A percentile compares a stretch with the other conserved stretches of the same genome.
Evolutionary conservation across 2,888 invertebrate species (phyloP).

Genomic region (Gastracanthus pulcherrimus): DNA sequence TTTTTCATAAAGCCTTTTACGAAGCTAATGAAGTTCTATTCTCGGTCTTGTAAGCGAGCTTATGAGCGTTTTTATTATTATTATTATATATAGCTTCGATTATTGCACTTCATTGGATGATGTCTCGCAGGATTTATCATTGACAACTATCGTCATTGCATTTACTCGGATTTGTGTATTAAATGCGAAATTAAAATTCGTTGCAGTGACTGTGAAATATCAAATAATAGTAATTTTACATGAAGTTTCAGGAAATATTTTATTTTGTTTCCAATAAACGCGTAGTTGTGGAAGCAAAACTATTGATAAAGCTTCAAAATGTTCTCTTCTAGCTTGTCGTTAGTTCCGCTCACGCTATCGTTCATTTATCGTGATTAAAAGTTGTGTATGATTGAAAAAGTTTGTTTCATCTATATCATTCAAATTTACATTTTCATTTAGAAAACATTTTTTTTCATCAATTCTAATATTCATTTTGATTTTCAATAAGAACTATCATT

Average conservation of each 20-base stretch:
- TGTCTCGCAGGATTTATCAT: not conserved
- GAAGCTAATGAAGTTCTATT: conserved; percentile 25
- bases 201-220: no score
- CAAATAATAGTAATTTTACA: not conserved
- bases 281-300: no score
- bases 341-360: not conserved
- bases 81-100: not conserved
- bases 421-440: no score
- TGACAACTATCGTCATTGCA: not conserved
- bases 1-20: conserved; percentile 34
- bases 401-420: no score
- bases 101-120: not conserved
- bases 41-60: not conserved
- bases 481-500: not conserved
- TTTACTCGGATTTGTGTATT: not conserved
- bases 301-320: not conserved
- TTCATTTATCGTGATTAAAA: no score
- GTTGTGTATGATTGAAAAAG: no score
- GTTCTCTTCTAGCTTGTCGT: not conserved
- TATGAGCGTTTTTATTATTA: not conserved
- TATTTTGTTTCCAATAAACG: not conserved
- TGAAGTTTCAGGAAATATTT: not conserved
- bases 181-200: not conserved
- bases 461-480: not conserved
- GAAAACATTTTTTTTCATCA: no score